phyloP scores from a whole-genome alignment of 2,888 invertebrate genomes.

The Acrobasis suavella region DNA sequence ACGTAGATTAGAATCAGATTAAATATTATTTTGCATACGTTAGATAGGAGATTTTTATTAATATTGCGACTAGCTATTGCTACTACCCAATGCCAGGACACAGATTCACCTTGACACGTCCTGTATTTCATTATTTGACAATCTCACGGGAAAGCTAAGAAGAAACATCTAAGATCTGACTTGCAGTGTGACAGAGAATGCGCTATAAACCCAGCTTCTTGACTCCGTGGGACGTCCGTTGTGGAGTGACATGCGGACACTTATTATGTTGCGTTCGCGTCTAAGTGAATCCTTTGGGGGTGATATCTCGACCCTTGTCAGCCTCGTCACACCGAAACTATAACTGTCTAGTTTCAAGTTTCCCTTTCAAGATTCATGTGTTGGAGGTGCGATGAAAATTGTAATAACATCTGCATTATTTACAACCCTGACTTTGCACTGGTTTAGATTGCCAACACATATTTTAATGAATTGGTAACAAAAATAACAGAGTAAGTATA shows the following conservation, averaged over 20 bases:
- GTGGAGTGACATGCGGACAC: constrained; percentile 19
- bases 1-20: no score
- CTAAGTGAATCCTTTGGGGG: constrained; percentile 39
- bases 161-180: neutral
- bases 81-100: no score
- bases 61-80: no score
- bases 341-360: constrained; percentile 32
- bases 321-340: constrained; percentile 39
- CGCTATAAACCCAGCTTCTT: neutral
- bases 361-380: constrained; percentile 30
- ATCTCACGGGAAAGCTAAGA: neutral
- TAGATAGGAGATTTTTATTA: no score
- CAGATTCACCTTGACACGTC: no score
- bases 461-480: neutral
- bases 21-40: no score
- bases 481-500: neutral
- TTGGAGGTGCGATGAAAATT: constrained; percentile 27
- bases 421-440: neutral
- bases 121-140: no score
- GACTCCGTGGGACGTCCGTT: neutral
- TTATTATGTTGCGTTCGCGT: constrained; percentile 20
- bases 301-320: constrained; percentile 36
- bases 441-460: neutral
- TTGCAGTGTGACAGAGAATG: neutral
- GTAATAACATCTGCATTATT: constrained; percentile 36